A percentile compares a stretch with the other conserved stretches of the same genome.
Evolutionary conservation across 2,797 vertebrate genomes (phyloP).

Genomic region (Amniataba percoides): DNA sequence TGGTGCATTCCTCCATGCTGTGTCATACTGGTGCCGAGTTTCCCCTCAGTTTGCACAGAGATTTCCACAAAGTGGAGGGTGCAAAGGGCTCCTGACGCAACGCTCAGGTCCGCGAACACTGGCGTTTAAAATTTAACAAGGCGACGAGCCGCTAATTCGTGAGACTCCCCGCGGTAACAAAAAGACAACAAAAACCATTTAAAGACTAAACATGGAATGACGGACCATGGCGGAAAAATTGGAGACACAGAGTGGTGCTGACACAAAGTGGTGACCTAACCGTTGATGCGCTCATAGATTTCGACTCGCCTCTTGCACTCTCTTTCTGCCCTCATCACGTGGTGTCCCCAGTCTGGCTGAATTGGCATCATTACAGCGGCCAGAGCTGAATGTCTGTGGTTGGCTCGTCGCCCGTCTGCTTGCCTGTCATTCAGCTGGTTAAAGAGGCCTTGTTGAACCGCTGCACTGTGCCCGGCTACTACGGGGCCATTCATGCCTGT

Average conservation of each 20-base stretch:
- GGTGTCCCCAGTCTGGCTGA: constrained; percentile 65
- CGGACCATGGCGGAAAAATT: constrained; percentile 28
- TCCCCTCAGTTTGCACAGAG: constrained; percentile 70
- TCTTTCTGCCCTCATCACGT: constrained; percentile 49
- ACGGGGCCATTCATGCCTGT: constrained; percentile 75
- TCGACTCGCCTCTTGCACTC: constrained; percentile 39
- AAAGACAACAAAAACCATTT: constrained; percentile 39
- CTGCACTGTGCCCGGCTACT: constrained; percentile 74
- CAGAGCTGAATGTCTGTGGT: constrained; percentile 73
- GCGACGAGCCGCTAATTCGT: constrained; percentile 44
- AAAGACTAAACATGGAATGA: constrained; percentile 26
- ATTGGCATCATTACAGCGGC: constrained; percentile 72
- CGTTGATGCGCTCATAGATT: constrained; percentile 45
- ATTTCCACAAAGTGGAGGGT: constrained; percentile 67
- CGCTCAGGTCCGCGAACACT: constrained; percentile 44
- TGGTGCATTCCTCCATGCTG: constrained; percentile 82
- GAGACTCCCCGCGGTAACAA: constrained; percentile 39
- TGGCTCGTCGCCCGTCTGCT: constrained; percentile 72
- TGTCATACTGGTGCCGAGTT: constrained; percentile 82
- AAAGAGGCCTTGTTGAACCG: constrained; percentile 80
- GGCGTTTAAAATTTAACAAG: constrained; percentile 72
- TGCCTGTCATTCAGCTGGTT: constrained; percentile 77
- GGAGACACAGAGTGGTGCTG: constrained; percentile 33
- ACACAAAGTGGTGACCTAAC: constrained; percentile 47
- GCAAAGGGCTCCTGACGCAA: constrained; percentile 65